phyloP scores from a whole-genome alignment of 2,888 invertebrate genomes.

The Poecilobothrus nobilitatus region DNA sequence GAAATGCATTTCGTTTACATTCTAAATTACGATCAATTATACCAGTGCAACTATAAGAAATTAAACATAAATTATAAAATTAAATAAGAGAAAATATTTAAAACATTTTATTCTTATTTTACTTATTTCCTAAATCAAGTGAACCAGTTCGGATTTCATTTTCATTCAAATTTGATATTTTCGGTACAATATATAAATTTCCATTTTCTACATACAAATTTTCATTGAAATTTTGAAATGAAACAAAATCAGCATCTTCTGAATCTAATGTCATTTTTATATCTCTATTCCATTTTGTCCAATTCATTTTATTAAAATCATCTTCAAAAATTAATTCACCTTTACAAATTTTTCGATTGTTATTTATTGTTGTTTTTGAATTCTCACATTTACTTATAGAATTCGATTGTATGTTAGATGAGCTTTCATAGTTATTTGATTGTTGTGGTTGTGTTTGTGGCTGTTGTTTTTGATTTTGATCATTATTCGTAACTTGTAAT shows the following conservation, averaged over 20 bases:
- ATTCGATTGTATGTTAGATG: too few relatives aligned
- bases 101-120: slow-evolving; percentile 13
- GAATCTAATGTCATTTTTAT: slow-evolving; percentile 48
- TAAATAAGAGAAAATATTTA: background rate
- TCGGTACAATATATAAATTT: slow-evolving; percentile 36
- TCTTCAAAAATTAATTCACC: slow-evolving; percentile 55
- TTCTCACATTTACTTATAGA: slow-evolving; percentile 12
- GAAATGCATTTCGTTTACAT: slow-evolving; percentile 25
- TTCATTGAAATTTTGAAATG: slow-evolving; percentile 38
- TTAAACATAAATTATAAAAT: background rate
- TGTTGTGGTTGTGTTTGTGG: slow-evolving; percentile 15
- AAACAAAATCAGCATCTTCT: slow-evolving; percentile 44
- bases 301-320: slow-evolving; percentile 47
- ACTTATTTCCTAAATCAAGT: slow-evolving; percentile 34
- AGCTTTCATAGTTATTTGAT: background rate
- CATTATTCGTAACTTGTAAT: background rate
- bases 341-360: slow-evolving; percentile 42
- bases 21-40: slow-evolving; percentile 38
- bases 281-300: slow-evolving; percentile 50
- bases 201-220: slow-evolving; percentile 31
- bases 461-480: background rate
- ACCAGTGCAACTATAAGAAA: slow-evolving; percentile 43
- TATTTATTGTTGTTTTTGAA: slow-evolving; percentile 34
- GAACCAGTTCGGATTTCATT: slow-evolving; percentile 26
- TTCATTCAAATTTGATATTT: slow-evolving; percentile 23